Percentiles rank a stretch among this genome's conserved stretches.
Conservation (phyloP, 2,888 invertebrate genomes). For the Empis livida region DNA sequence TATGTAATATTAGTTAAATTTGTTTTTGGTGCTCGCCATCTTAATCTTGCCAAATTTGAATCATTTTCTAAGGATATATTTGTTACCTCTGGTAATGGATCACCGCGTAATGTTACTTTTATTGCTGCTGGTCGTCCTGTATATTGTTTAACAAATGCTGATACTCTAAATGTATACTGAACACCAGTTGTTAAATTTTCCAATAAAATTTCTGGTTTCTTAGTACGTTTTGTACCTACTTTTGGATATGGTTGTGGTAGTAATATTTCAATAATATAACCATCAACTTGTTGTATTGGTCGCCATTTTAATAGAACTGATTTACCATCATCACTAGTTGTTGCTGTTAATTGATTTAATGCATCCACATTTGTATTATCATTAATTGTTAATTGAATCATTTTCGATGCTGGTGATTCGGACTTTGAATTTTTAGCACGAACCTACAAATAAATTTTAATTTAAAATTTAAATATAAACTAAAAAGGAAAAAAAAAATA, state of each 20-base stretch:
- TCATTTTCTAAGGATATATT: slow-evolving; percentile 35
- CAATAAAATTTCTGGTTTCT: slow-evolving; percentile 34
- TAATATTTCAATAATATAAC: slow-evolving; percentile 43
- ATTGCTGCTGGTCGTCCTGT: slow-evolving; percentile 30
- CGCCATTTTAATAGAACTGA: slow-evolving; percentile 50
- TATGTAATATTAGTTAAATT: slow-evolving; percentile 38
- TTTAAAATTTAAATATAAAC: background rate
- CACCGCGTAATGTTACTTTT: slow-evolving; percentile 31
- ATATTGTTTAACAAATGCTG: slow-evolving; percentile 39
- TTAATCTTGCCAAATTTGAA: slow-evolving; percentile 48
- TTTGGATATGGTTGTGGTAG: slow-evolving; percentile 44
- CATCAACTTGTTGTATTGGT: slow-evolving; percentile 42
- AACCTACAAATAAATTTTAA: slow-evolving; percentile 35
- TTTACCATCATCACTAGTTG: slow-evolving; percentile 36
- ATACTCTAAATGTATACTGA: slow-evolving; percentile 39
- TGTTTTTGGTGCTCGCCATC: slow-evolving; percentile 50
- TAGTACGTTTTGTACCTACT: slow-evolving; percentile 35
- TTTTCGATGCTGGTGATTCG: slow-evolving; percentile 48
- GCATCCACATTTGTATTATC: slow-evolving; percentile 49
- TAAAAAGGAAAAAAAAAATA: background rate
- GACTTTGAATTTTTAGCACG: slow-evolving; percentile 49
- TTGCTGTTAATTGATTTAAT: slow-evolving; percentile 42
- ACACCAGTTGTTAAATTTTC: slow-evolving; percentile 36
- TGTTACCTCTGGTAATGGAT: slow-evolving; percentile 21
- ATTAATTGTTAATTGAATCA: slow-evolving; percentile 47